A percentile compares a stretch with the other conserved stretches of the same genome.
These are phyloP conservation scores for Festucalex cinctus DNA, from an alignment of 2,113 vertebrate species.

Conservation along the genomic window DNA sequence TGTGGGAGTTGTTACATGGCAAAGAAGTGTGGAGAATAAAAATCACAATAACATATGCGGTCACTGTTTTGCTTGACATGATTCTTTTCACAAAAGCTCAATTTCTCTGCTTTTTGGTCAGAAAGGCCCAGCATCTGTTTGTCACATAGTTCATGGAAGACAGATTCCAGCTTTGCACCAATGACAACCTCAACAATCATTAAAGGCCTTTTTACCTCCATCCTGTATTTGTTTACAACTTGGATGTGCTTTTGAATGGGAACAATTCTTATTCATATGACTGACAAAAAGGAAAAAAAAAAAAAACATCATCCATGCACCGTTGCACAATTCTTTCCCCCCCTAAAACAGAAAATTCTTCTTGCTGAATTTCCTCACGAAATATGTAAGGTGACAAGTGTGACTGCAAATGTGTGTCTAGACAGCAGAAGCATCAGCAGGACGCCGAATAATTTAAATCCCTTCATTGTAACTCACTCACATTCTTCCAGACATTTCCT, in stretches of 20 bases:
- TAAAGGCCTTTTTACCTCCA: too few relatives aligned
- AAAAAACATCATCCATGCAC: background rate
- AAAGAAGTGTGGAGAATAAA: too few relatives aligned
- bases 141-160: too few relatives aligned
- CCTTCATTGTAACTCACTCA: conserved; percentile 37
- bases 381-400: conserved; percentile 49
- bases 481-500: conserved; percentile 30
- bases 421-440: conserved; percentile 47
- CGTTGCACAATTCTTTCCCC: conserved; percentile 17
- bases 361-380: conserved; percentile 30
- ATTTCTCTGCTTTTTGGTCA: too few relatives aligned
- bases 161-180: too few relatives aligned
- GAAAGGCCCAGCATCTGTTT: too few relatives aligned
- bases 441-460: conserved; percentile 50
- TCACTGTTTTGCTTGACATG: too few relatives aligned
- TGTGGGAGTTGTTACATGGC: too few relatives aligned
- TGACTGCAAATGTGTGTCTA: conserved; percentile 64
- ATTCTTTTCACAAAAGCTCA: too few relatives aligned
- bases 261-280: conserved; percentile 6
- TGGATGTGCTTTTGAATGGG: background rate
- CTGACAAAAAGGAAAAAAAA: background rate
- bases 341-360: conserved; percentile 45
- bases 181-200: too few relatives aligned
- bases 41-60: too few relatives aligned
- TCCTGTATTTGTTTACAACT: background rate